Conservation (phyloP, 2,888 invertebrate species). For the Vandiemenella viatica region DNA sequence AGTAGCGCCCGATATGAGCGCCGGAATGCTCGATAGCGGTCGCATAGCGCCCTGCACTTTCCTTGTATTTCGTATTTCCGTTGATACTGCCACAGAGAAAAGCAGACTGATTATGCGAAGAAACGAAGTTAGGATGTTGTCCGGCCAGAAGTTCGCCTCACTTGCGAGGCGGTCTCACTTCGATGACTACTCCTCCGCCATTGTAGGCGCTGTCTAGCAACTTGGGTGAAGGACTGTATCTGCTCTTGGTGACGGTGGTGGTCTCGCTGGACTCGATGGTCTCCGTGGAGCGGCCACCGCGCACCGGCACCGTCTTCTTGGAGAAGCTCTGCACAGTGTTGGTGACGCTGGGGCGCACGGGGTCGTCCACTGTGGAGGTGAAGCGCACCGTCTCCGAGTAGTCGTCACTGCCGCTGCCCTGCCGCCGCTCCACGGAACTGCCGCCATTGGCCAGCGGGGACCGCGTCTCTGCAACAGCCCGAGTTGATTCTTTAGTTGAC, state of each 20-base stretch:
- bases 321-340: conserved; percentile 54
- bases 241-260: conserved; percentile 51
- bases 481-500: too few relatives aligned
- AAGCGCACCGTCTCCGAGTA: conserved; percentile 51
- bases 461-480: too few relatives aligned
- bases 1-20: too few relatives aligned
- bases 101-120: too few relatives aligned
- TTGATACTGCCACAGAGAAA: too few relatives aligned
- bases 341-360: conserved; percentile 49
- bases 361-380: conserved; percentile 49
- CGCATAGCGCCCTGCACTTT: too few relatives aligned
- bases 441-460: neutral
- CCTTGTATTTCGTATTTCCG: too few relatives aligned
- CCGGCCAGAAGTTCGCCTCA: neutral
- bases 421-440: conserved; percentile 9
- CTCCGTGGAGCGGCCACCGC: conserved; percentile 43
- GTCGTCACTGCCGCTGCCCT: conserved; percentile 49
- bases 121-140: too few relatives aligned
- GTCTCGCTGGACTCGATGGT: conserved; percentile 56
- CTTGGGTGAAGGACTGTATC: conserved; percentile 29
- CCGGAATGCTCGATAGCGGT: too few relatives aligned
- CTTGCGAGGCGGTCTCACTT: conserved; percentile 30
- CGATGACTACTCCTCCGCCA: conserved; percentile 41
- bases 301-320: conserved; percentile 50
- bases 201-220: too few relatives aligned